Evolutionary conservation across 1,140 invertebrate species (phyloP), one percentile per base, ranked within the genome.

Genomic region (Antheraea mylitta): DNA sequence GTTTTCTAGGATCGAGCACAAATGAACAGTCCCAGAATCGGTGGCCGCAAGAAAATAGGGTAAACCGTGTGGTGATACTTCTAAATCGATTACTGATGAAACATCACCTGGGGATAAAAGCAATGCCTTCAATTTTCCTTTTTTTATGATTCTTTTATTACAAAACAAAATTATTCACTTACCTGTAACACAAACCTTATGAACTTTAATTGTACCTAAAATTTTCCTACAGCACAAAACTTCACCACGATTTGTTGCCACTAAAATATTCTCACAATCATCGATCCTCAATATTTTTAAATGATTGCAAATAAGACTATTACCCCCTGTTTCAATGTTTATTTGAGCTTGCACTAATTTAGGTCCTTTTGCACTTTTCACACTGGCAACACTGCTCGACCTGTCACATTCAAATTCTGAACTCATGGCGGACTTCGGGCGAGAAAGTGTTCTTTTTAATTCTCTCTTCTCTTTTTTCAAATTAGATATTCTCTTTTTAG

Each of bases 31-130:
- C 16, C 89, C 89, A 42, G 74, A 22, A 18, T 89, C 87, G 0
- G 86, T 88, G 62, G 81, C 83, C 37, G 87, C 87, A 38, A 91
- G 61, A 53, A 86, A 85, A 60, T 85, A 83, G 0, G 86, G 83
- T 22, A 86, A 19, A 0, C 67, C 66, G 9, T 82, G 78, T 0
- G 75, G 69, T 0, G 85, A 83, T 7, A 80, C 77, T 37, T 85
- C 77, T 58, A 91, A 38, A 67, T 73, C 71, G 0, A 82, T 87
- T 36, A 91, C 66, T 6, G 78, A 73, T 18, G 84, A 81, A 7
- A 73, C 76, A 9, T 83, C 77, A 64, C 48, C 87, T 89, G 63
- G 7, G 76, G 74, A 42, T 16, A 45, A 38, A 6, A 53, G 45
- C 16, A 16, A 6, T 53, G 7, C 9, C 11, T 13, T 53, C 16